Evolutionary conservation across 2,888 invertebrate species (phyloP), one percentile per base, ranked within the genome.

Genomic region (Rhyacophila evoluta): DNA sequence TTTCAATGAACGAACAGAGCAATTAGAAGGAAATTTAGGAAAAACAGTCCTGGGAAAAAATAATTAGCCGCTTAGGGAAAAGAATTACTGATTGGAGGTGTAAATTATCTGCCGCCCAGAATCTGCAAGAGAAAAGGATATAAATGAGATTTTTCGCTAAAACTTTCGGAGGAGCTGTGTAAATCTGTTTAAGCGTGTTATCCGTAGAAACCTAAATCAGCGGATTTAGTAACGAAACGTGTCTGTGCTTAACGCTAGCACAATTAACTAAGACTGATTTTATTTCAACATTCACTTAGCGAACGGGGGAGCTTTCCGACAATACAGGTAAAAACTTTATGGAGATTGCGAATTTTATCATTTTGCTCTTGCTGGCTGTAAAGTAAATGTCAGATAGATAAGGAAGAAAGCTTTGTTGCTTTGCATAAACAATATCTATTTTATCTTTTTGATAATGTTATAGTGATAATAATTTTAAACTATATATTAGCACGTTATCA

Each of bases 201-300:
- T 19, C 55, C 55, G 55, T 19, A 19, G 25, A 55, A 55, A 55
- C 55, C 55, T 55, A 55, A 55, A 55, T 55, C 55, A 55, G 55
- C 55, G 55, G 55, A 25, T 55, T 55, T 55, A 55, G 55, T 55
- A 55, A 55, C 55, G 19, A 55, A 55, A 55, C 55, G 55, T 55
- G 55, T 55, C 55, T 55, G 55, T 55, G 55, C 55, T 55, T 55
- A 55, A 8, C 55, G 19, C 55, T 1, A 10, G 25, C 10, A 10
- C 55, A 55, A 55, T 55, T 55, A 55, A 55, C 55, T 55, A 55
- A 55, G 55, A 55, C 55, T 55, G 19, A 55, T 55, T 55, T 55
- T 55, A 55, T 55, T 55, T 55, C 55, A 55, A 55, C 55, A 55
- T 55, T 55, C 25, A 55, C 55, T 55, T 55, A 25, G 19, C 55